These are phyloP conservation scores for Cosmia trapezina DNA, from an alignment of 2,888 invertebrate species.

Conservation along the genomic window DNA sequence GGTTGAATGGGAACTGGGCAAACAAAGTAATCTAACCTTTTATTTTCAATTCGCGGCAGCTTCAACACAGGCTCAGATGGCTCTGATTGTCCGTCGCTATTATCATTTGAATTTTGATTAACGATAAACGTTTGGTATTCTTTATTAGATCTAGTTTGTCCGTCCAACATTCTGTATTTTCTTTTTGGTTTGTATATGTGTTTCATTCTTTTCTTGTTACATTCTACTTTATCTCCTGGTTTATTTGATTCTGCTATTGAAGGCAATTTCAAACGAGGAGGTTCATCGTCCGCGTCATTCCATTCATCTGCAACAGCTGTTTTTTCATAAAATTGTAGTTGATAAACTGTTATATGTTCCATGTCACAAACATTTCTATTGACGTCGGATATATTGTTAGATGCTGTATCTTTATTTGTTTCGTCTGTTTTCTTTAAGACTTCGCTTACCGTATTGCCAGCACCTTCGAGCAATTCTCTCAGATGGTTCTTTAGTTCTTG, in stretches of 20 bases:
- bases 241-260: conserved; percentile 81
- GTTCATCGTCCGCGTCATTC: conserved; percentile 36
- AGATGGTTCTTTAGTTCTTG: conserved; percentile 82
- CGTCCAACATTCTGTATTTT: conserved; percentile 78
- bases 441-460: conserved; percentile 67
- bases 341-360: conserved; percentile 86
- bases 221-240: conserved; percentile 69
- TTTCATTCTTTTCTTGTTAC: conserved; percentile 75
- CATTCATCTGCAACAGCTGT: conserved; percentile 54
- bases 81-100: conserved; percentile 80
- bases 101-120: conserved; percentile 73
- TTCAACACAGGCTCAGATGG: conserved; percentile 85
- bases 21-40: conserved; percentile 80
- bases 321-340: conserved; percentile 77
- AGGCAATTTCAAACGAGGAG: conserved; percentile 78
- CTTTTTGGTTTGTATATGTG: conserved; percentile 76
- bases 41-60: conserved; percentile 85
- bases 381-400: conserved; percentile 24
- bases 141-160: conserved; percentile 75
- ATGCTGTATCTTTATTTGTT: conserved; percentile 52
- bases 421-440: conserved; percentile 59
- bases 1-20: conserved; percentile 32
- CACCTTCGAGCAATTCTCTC: conserved; percentile 77
- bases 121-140: conserved; percentile 83
- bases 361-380: conserved; percentile 78